Evolutionary conservation across 2,797 vertebrate genomes (phyloP).

Genomic region (Tiaroga cobitis): DNA sequence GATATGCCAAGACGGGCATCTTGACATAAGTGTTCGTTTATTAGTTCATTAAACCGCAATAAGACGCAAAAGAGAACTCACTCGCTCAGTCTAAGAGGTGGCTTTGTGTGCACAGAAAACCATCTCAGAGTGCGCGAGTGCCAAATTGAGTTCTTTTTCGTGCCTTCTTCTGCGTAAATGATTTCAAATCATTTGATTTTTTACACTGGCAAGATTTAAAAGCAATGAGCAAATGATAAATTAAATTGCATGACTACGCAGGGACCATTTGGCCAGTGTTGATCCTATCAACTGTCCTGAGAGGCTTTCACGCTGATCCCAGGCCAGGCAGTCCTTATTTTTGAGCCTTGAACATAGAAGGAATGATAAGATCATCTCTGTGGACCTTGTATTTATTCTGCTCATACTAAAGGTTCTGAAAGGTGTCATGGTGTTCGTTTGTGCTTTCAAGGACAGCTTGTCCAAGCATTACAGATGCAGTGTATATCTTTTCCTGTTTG

Average conservation of each 20-base stretch:
- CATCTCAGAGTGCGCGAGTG: neutral
- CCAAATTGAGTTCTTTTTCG: too few species aligned
- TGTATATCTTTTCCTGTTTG: neutral
- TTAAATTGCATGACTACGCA: neutral
- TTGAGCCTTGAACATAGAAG: neutral
- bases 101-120: constrained; percentile 3
- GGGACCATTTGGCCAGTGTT: neutral
- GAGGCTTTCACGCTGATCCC: neutral
- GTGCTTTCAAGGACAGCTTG: constrained; percentile 51
- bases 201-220: neutral
- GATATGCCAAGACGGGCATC: too few species aligned
- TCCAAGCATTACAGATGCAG: constrained; percentile 14
- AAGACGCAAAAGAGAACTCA: neutral
- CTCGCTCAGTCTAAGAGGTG: neutral
- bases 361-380: neutral
- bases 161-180: neutral
- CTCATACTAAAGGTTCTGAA: constrained; percentile 53
- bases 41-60: neutral
- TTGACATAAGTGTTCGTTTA: too few species aligned
- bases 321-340: neutral
- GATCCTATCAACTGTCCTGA: neutral
- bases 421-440: constrained; percentile 48
- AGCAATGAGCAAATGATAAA: neutral
- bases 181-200: neutral
- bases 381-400: constrained; percentile 12